These are phyloP conservation scores for Euura saliciscinereae DNA, from an alignment of 1,140 invertebrate species.

Conservation along the genomic window DNA sequence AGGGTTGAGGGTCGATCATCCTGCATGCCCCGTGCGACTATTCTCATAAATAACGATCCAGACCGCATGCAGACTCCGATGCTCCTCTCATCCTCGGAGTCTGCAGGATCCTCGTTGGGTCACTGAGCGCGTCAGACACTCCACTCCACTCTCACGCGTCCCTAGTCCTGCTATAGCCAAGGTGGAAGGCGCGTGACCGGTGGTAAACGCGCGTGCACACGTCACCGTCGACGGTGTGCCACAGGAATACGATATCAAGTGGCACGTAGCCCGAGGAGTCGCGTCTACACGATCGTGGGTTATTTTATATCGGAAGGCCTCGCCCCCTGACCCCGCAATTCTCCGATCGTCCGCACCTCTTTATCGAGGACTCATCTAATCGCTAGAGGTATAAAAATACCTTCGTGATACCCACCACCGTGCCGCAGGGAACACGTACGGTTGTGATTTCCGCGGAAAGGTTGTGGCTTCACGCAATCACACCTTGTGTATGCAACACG, in stretches of 20 bases:
- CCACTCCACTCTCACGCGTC: neutral
- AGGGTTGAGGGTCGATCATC: no score
- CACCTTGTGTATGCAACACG: neutral
- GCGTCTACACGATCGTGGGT: neutral
- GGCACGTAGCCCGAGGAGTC: neutral
- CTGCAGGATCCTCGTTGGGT: neutral
- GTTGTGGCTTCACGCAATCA: neutral
- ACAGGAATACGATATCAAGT: conserved; percentile 26
- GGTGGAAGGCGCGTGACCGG: conserved; percentile 20
- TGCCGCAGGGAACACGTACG: neutral
- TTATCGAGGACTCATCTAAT: neutral
- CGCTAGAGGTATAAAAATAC: neutral
- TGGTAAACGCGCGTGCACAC: conserved; percentile 26
- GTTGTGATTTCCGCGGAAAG: conserved; percentile 1
- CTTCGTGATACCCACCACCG: neutral
- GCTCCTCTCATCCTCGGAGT: neutral
- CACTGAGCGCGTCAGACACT: neutral
- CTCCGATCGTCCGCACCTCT: neutral
- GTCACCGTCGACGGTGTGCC: conserved; percentile 24
- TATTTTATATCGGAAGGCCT: neutral
- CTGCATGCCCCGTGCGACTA: no score
- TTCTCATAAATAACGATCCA: no score
- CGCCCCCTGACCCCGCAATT: neutral
- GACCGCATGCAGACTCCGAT: no score
- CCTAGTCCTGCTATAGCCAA: neutral